These are phyloP conservation scores for Epizoanthus scotinus DNA, from an alignment of 92 coral and sea anemone genomes.

Conservation along the genomic window DNA sequence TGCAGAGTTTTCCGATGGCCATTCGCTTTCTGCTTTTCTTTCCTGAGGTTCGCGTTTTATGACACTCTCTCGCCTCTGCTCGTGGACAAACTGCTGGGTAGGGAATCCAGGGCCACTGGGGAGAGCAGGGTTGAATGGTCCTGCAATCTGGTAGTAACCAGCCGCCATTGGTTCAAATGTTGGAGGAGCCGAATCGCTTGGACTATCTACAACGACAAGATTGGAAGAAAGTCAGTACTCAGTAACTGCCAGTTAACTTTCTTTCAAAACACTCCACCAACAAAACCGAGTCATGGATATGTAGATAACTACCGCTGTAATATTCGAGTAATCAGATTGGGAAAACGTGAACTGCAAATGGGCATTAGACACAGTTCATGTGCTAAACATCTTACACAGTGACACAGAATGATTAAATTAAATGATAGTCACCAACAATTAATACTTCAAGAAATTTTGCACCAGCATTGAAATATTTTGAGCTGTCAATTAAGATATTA, in stretches of 20 bases:
- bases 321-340: background rate
- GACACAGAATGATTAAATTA: too few relatives aligned
- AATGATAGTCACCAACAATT: too few relatives aligned
- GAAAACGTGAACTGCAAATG: background rate
- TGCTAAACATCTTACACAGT: too few relatives aligned
- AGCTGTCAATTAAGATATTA: too few relatives aligned
- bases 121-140: conserved; percentile 36
- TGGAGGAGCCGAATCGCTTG: conserved; percentile 34
- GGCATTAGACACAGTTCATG: too few relatives aligned
- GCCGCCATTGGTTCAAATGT: conserved; percentile 29
- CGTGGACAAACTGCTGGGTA: conserved; percentile 43
- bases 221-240: background rate
- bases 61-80: conserved; percentile 37
- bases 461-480: too few relatives aligned
- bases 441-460: too few relatives aligned
- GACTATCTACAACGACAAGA: conserved; percentile 11
- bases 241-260: conserved; percentile 15
- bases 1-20: conserved; percentile 37
- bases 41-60: conserved; percentile 46
- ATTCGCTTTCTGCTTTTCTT: conserved; percentile 34
- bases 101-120: conserved; percentile 53
- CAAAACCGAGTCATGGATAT: background rate
- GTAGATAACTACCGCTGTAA: background rate
- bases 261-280: background rate
- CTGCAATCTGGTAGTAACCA: conserved; percentile 9